Percentiles rank a stretch among this genome's conserved stretches.
Conservation (phyloP, 2,888 invertebrate genomes). For the Athetis lepigone region DNA sequence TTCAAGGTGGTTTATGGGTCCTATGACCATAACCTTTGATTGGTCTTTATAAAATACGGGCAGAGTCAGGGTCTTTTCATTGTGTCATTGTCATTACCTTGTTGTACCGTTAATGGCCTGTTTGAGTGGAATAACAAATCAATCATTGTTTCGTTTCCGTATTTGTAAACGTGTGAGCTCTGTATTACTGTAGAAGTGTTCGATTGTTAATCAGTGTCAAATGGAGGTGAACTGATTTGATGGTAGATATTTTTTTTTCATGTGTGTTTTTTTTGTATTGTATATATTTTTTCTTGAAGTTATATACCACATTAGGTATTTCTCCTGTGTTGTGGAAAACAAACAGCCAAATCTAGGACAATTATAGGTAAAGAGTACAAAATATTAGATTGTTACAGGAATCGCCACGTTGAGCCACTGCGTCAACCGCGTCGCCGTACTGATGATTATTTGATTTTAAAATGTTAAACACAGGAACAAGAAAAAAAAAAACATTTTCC, state of each 20-base stretch:
- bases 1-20: constrained; percentile 68
- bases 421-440: too few relatives aligned
- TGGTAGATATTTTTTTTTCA: background rate
- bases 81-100: constrained; percentile 43
- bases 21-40: constrained; percentile 54
- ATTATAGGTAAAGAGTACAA: too few relatives aligned
- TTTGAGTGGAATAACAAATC: constrained; percentile 37
- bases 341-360: too few relatives aligned
- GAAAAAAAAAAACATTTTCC: too few relatives aligned
- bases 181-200: background rate
- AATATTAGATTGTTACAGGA: too few relatives aligned
- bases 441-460: too few relatives aligned
- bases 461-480: too few relatives aligned
- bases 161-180: constrained; percentile 8
- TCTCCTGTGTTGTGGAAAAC: too few relatives aligned
- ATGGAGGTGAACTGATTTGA: constrained; percentile 8
- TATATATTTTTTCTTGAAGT: too few relatives aligned
- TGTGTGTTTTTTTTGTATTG: too few relatives aligned
- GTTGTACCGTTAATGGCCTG: constrained; percentile 34
- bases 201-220: constrained; percentile 12
- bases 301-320: too few relatives aligned
- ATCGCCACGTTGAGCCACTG: too few relatives aligned
- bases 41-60: constrained; percentile 46
- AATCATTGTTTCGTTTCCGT: constrained; percentile 30
- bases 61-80: constrained; percentile 48